Evolutionary conservation across 2,888 invertebrate genomes (phyloP), one percentile per base, ranked within the genome.

Genomic region (Neria commutata): DNA sequence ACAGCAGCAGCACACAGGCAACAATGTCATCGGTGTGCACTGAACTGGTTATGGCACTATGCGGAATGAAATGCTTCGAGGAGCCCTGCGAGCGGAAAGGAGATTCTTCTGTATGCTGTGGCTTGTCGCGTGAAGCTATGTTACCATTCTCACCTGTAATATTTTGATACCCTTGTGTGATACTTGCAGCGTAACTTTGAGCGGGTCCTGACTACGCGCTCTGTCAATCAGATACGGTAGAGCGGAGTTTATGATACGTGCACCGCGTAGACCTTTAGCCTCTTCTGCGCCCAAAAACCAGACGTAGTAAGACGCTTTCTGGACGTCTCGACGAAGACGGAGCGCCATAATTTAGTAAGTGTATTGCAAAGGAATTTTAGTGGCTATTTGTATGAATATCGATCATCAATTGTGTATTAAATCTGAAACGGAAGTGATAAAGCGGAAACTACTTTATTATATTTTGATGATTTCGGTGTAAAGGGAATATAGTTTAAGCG

Each of bases 201-300:
- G 89, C 62, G 94, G 91, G 78, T 94, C 94, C 76, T 92, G 88
- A 74, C 92, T 90, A 64, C 90, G 86, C 66, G 95, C 92, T 69
- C 95, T 87, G 75, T 91, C 90, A 70, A 95, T 88, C 64, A 97
- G 84, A 75, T 92, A 89, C 67, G 90, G 87, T 68, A 95, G 89
- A 59, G 94, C 94, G 11, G 94, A 92, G 59, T 92, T 84, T 56
- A 95, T 91, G 73, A 89, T 94, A 76, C 93, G 91, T 70, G 91
- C 88, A 26, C 96, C 95, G 0, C 93, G 84, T 24, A 95, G 83
- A 0, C 94, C 96, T 70, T 92, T 89, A 58, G 94, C 92, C 84
- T 98, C 97, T 84, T 95, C 92, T 72, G 97, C 96, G 21, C 98
- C 98, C 74, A 98, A 87, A 84, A 97, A 94, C 91, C 93, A 93